phyloP scores from a whole-genome alignment of 2,797 vertebrate genomes.

The Acipenser ruthenus region DNA sequence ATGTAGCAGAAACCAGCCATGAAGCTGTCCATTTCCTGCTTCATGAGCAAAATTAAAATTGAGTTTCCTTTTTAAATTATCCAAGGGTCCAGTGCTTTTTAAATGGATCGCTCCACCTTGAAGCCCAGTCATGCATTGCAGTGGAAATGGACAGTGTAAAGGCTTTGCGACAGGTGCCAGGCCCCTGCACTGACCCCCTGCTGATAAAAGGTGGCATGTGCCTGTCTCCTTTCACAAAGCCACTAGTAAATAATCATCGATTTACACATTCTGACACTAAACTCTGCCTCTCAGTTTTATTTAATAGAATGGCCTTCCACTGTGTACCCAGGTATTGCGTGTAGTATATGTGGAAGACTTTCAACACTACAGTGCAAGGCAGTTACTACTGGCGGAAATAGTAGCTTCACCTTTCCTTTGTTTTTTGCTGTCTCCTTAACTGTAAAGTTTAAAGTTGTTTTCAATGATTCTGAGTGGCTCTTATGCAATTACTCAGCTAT shows the following conservation, averaged over 20 bases:
- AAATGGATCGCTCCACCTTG: constrained; percentile 31
- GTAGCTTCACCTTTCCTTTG: too few species aligned
- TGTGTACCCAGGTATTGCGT: too few species aligned
- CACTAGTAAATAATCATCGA: constrained; percentile 48
- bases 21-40: constrained; percentile 20
- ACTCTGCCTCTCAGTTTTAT: constrained; percentile 34
- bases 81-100: constrained; percentile 20
- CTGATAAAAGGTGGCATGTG: constrained; percentile 37
- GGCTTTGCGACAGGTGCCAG: constrained; percentile 27
- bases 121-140: constrained; percentile 20
- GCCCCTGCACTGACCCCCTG: constrained; percentile 17
- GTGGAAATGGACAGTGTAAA: constrained; percentile 17
- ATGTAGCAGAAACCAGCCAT: constrained; percentile 11
- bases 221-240: constrained; percentile 34
- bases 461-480: too few species aligned
- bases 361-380: too few species aligned
- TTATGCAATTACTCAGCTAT: too few species aligned
- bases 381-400: too few species aligned
- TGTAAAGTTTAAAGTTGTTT: too few species aligned
- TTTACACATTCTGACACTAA: constrained; percentile 41
- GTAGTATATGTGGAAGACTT: too few species aligned
- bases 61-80: not conserved
- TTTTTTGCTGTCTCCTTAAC: too few species aligned
- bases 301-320: too few species aligned
- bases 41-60: not conserved